Base-by-base conservation (phyloP, 2,888 invertebrate genomes). In the Panzeria rudis region DNA sequence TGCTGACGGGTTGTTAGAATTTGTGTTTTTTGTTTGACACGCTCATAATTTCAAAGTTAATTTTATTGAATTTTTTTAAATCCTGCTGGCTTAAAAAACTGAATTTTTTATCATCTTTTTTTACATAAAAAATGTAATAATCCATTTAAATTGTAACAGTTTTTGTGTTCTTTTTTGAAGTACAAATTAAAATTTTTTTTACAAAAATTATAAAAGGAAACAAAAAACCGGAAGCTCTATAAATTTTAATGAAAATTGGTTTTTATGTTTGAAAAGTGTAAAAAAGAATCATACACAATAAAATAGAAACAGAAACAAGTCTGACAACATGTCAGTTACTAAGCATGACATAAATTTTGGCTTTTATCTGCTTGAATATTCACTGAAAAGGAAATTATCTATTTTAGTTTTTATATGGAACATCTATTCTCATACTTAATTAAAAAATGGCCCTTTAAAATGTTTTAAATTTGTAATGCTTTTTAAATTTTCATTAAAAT, bases 161-260 rank as follows among this genome's bases (percentile, higher is more conserved):
- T 84, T 86, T 75, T 64, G 44, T 59, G 5, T 77, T 50, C 38
- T 66, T 68, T 78, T 71, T 72, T 72, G 29, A 61, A 69, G 44
- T 47, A 71, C 69, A 79, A 81, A 75, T 78, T 81, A 62, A 81
- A 82, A 72, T 69, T 44, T 73, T 47, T 59, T 20, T 47, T 59
- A 87, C 66, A 83, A 86, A 75, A 59, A 79, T 86, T 54, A 32
- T 86, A 77, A 87, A 86, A 89, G 87, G 87, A 88, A 88, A 89
- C 88, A 89, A 88, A 89, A 89, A 88, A 87, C 87, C 88, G 88
- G 88, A 89, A 88, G 89, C 90, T 89, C 90, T 90, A 90, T 91
- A 90, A 90, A 91, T 91, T 90, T 90, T 88, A 91, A 91, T 90
- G 90, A 85, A 90, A 90, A 91, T 90, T 88, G 89, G 86, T 89